Base-by-base conservation (phyloP, 2,888 invertebrate genomes). In the Polia nebulosa region DNA sequence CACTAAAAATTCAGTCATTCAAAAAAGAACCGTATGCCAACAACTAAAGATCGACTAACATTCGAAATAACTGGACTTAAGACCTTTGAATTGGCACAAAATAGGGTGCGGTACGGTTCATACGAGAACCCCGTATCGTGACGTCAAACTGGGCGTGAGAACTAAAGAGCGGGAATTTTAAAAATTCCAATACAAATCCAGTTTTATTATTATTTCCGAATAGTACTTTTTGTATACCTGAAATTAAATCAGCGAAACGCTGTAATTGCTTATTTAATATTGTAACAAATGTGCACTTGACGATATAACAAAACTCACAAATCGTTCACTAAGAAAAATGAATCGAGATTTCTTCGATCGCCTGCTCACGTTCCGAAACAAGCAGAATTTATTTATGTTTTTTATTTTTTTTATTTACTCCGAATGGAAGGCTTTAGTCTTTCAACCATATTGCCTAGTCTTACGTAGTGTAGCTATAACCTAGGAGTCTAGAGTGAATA, bases 131-230 rank as follows among this genome's bases (percentile, higher is more conserved):
- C 95, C 95, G 90, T 87, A 88, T 78, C 82, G 93, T 96, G 95
- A 96, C 96, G 96, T 96, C 95, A 96, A 95, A 94, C 95, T 95
- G 96, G 96, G 96, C 96, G 96, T 96, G 95, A 95, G 86, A 87
- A 85, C 63, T 68, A 73, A 85, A 89, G 63, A 69, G 93, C 95
- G 95, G 91, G 80, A 53, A 47, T 75, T 90, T 92, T 85, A 65
- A 90, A 49, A 89, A 78, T 65, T 9, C 7, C 0, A 0, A 7
- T 17, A 11, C 3, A 13, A 49, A 29, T 17, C 1, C 25, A 13
- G 8, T 45, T 17, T 20, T n/a, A 15, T 20, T 20, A 44, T 51
- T 51, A 44, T 39, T 76, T 56, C 32, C 6, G 20, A 44, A 51
- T 17, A 36, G 3, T 29, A 36, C 1, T 4, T 13, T 17, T 0